Percentiles rank a stretch among this genome's conserved stretches.
phyloP scores from a whole-genome alignment of 1,140 invertebrate species.

The Varroa destructor region DNA sequence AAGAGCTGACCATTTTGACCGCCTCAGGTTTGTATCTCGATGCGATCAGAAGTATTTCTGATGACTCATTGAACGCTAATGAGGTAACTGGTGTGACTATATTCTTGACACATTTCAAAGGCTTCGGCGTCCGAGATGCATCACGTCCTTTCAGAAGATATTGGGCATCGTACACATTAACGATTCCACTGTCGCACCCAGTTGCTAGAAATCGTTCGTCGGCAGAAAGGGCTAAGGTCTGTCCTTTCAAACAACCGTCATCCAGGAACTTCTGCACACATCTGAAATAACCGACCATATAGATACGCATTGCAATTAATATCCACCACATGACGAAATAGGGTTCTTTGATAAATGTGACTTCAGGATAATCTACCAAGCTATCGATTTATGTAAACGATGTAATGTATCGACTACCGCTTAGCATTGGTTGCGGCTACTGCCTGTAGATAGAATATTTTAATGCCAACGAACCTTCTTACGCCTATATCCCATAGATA shows the following conservation, averaged over 20 bases:
- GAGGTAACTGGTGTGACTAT: slow-evolving; percentile 3
- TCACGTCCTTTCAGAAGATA: neutral
- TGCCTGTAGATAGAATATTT: too few species aligned
- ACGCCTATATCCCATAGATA: slow-evolving; percentile 16
- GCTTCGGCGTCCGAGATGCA: slow-evolving; percentile 3
- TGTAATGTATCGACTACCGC: too few species aligned
- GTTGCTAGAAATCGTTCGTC: slow-evolving; percentile 17
- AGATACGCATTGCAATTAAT: neutral
- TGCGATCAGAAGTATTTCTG: neutral
- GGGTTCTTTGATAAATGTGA: too few species aligned
- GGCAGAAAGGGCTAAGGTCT: neutral
- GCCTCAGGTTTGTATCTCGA: slow-evolving; percentile 22
- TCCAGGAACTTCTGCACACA: slow-evolving; percentile 18
- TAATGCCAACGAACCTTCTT: neutral
- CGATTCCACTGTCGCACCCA: slow-evolving; percentile 12
- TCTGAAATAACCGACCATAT: neutral
- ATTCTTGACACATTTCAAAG: slow-evolving; percentile 12
- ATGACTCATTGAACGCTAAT: neutral
- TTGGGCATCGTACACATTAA: slow-evolving; percentile 9
- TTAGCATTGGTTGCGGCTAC: too few species aligned
- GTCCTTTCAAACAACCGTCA: slow-evolving; percentile 6
- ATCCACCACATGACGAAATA: too few species aligned
- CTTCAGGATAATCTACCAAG: too few species aligned
- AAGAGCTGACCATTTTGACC: slow-evolving; percentile 3
- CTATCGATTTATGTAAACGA: too few species aligned